Base-by-base conservation (phyloP, 1,140 invertebrate species). In the Lordiphosa stackelbergi region DNA sequence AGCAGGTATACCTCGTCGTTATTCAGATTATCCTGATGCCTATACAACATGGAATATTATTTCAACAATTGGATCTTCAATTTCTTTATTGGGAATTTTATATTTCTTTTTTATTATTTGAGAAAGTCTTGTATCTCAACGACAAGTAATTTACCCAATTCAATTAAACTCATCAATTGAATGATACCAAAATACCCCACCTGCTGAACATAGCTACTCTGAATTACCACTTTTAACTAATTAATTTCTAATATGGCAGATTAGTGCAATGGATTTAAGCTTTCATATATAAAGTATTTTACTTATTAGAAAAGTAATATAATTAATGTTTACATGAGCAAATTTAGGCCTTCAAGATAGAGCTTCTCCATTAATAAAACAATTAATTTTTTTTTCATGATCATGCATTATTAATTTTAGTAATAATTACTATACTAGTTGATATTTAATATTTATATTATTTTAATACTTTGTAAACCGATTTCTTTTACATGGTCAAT, bases 1-100 rank as follows among this genome's bases (percentile, higher is more conserved):
- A 89, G 89, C 88, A 38, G 93, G 93, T 1, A 93, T 94, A 88
- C 93, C 93, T 36, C 91, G 93, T 49, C 92, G 93, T 36, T 93
- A 93, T 66, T 91, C 91, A 34, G 93, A 94, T 88, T 94, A 93
- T 62, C 91, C 92, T 5, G 92, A 93, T 89, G 85, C 85, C 52
- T 93, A 88, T 85, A 86, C 87, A 53, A 66, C 85, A 63, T 93
- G 91, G 91, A 93, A 94, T 90, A 79, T 90, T 66, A 66, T 93
- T 59, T 92, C 91, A 24, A 91, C 91, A 34, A 86, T 92, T 72
- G 92, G 92, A 45, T 90, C 90, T 55, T 73, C 90, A 58, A 90
- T 92, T 72, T 91, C 91, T 9, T 72, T 90, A 58, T 49, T 91
- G 59, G 81, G 84, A 48, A 85, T 90, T 66, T 65, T 92, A 46